Base-by-base conservation (phyloP, 2,888 invertebrate genomes). In the Sarcophaga carnaria region DNA sequence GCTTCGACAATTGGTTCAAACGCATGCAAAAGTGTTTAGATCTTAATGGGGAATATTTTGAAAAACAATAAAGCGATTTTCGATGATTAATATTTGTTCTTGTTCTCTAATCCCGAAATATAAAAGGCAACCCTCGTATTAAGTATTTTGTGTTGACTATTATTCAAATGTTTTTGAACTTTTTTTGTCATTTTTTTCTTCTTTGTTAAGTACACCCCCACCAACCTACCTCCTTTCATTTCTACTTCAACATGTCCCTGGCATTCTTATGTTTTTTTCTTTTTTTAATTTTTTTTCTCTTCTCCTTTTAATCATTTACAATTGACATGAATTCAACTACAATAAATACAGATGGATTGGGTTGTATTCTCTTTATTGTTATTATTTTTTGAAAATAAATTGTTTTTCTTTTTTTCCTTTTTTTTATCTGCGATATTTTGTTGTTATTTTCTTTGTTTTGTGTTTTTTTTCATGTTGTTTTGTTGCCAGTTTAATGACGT, bases 401-500 rank as follows among this genome's bases (percentile, higher is more conserved):
- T 14, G 22, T 27, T 47, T 27, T 14, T 22, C 47, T 37, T 20
- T 69, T 62, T 8, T 62, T 20, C 22, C 0, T 1, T 59, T 59
- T 59, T 59, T 59, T 59, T 17, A 17, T 59, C 17, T 59, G 14
- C 59, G 49, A 49, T 37, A 47, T 59, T 59, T 59, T 27, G n/a
- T 59, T 59, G n/a, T 27, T 54, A 11, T 54, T 66, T n/a, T 17
- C 37, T 37, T 37, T 37, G 37, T 37, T 37, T 8, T 37, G 37
- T 20, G 64, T 74, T n/a, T 60, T 63, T 63, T 27, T 60, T 66
- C 14, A 54, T 17, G 6, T 17, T 59, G 54, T 54, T 70, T 70
- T 49, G 49, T 20, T 47, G 17, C 6, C 77, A 72, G 83, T 67
- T 83, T 60, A 72, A 77, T 77, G 82, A 71, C 77, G 49, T 64